Conservation (phyloP, 2,113 vertebrate genomes). For the Cynocephalus volans region DNA sequence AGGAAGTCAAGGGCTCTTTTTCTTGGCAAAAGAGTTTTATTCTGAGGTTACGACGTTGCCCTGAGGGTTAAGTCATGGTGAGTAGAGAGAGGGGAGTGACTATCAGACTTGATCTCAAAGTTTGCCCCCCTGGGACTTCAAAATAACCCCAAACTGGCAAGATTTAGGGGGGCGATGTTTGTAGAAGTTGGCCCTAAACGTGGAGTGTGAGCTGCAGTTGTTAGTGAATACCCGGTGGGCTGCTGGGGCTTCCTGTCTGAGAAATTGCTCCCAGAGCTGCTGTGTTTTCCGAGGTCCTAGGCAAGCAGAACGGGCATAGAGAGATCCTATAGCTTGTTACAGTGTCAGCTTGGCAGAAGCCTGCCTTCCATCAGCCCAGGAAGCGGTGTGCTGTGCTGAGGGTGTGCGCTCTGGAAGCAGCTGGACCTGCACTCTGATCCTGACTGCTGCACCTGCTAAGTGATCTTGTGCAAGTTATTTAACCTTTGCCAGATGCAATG, state of each 20-base stretch:
- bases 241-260: background rate
- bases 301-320: background rate
- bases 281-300: background rate
- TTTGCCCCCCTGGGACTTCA: background rate
- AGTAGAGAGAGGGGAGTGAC: background rate
- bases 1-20: background rate
- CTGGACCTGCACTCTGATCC: background rate
- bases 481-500: background rate
- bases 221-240: background rate
- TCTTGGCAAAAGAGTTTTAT: conserved; percentile 12
- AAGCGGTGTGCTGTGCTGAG: background rate
- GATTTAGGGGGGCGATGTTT: background rate
- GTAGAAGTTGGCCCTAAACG: background rate
- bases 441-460: background rate
- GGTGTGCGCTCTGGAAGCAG: background rate
- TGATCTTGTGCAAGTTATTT: background rate
- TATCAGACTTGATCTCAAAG: background rate
- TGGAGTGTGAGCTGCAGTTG: background rate
- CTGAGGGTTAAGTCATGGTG: background rate
- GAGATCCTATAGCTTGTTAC: background rate
- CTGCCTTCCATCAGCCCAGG: too few species aligned
- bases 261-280: background rate
- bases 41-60: conserved; percentile 10
- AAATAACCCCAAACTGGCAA: background rate
- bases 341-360: background rate